Evolutionary conservation across 2,888 invertebrate genomes (phyloP).

Genomic region (Yponomeuta cagnagella): DNA sequence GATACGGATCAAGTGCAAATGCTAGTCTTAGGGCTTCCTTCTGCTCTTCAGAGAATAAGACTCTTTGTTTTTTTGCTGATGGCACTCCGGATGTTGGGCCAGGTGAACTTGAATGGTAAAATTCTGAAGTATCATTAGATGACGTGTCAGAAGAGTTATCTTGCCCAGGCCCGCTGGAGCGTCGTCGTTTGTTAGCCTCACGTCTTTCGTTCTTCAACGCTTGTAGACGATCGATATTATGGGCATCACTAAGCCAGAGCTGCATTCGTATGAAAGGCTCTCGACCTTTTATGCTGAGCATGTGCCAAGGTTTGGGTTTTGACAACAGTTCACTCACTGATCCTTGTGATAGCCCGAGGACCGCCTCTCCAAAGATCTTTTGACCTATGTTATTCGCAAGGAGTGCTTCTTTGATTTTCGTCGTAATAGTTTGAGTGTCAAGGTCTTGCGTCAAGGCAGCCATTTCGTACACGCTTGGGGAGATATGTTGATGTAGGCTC

Average conservation of each 20-base stretch:
- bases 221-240: slow-evolving; percentile 95
- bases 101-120: slow-evolving; percentile 89
- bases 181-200: slow-evolving; percentile 92
- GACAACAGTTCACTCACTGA: slow-evolving; percentile 97
- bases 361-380: slow-evolving; percentile 98
- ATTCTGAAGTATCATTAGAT: slow-evolving; percentile 91
- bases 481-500: slow-evolving; percentile 87
- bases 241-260: slow-evolving; percentile 95
- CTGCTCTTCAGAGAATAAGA: slow-evolving; percentile 98
- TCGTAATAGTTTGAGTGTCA: slow-evolving; percentile 97
- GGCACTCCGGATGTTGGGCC: slow-evolving; percentile 85
- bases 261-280: slow-evolving; percentile 98
- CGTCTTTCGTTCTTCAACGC: slow-evolving; percentile 92
- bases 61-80: slow-evolving; percentile 95
- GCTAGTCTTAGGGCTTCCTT: slow-evolving; percentile 96
- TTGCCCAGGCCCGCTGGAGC: slow-evolving; percentile 88
- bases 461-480: slow-evolving; percentile 98
- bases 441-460: slow-evolving; percentile 96
- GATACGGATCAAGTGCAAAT: slow-evolving; percentile 97
- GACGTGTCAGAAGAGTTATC: slow-evolving; percentile 93
- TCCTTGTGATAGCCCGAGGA: slow-evolving; percentile 96
- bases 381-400: slow-evolving; percentile 98
- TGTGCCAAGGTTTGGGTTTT: slow-evolving; percentile 99
- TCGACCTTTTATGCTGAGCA: slow-evolving; percentile 97
- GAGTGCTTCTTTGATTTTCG: slow-evolving; percentile 96